Base-by-base conservation (phyloP, 1,140 invertebrate genomes). In the Scylla paramamosain region DNA sequence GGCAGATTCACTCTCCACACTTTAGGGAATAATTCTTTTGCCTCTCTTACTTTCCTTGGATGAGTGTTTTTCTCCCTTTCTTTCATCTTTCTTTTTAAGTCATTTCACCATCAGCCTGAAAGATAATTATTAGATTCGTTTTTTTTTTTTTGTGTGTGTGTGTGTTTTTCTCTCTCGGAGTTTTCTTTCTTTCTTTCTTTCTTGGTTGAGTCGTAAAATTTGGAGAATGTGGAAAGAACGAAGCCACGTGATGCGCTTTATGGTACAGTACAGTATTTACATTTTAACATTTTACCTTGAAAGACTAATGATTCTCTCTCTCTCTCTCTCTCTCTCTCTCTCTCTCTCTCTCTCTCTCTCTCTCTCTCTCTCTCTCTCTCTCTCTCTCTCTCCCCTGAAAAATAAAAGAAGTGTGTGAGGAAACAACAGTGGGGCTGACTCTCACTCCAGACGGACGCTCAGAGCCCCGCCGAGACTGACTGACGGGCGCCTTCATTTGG, bases 281-380 rank as follows among this genome's bases (percentile, higher is more conserved):
- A 77, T 77, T 77, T 12, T 12, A 25, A 20, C 6, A 20, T 77
- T 59, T 20, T 59, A 59, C 16, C 10, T 59, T 12, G 16, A 14
- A 20, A 14, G 52, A 59, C 20, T 77, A 25, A 20, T 20, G 6
- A 25, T 77, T 77, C 67, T 77, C 67, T 77, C 67, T 77, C 67
- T 77, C 67, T 77, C 67, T 77, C 20, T 77, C 67, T n/a, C 67
- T n/a, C 67, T 77, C 67, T 77, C 67, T n/a, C n/a, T n/a, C 67
- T n/a, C 67, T 77, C 67, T 77, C 67, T n/a, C n/a, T n/a, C 67
- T n/a, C 67, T 77, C 67, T 77, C 67, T n/a, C n/a, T n/a, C 67
- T 20, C 67, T 77, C 67, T n/a, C 67, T 20, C n/a, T n/a, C n/a
- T n/a, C 67, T 20, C n/a, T n/a, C 59, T 25, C 59, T 16, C 10